phyloP scores from a whole-genome alignment of 2,888 invertebrate species.

The Platypus cylindrus region DNA sequence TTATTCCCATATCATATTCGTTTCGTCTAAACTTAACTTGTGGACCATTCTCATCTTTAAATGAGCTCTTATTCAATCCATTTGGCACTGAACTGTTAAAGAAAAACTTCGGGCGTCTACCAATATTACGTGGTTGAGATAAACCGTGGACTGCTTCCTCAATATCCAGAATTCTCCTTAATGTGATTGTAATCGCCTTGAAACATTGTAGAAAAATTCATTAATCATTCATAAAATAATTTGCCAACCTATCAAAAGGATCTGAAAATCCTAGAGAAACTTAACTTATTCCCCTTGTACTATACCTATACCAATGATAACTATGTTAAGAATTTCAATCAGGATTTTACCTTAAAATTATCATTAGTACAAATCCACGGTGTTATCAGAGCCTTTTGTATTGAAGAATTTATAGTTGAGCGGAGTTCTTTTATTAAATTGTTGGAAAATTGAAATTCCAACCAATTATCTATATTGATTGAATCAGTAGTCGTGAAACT shows the following conservation, averaged over 20 bases:
- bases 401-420: slow-evolving; percentile 18
- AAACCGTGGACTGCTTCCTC: slow-evolving; percentile 61
- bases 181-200: slow-evolving; percentile 33
- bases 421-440: slow-evolving; percentile 20
- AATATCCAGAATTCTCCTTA: slow-evolving; percentile 52
- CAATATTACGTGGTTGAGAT: slow-evolving; percentile 60
- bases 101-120: slow-evolving; percentile 56
- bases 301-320: not conserved
- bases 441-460: slow-evolving; percentile 24
- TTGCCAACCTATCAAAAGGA: not conserved
- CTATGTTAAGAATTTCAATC: not conserved
- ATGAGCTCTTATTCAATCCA: no score
- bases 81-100: no score
- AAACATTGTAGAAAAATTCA: slow-evolving; percentile 1
- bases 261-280: not conserved
- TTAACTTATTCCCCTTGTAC: no score
- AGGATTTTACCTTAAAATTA: slow-evolving; percentile 26
- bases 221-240: not conserved
- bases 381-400: slow-evolving; percentile 41
- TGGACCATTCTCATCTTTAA: no score
- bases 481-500: slow-evolving; percentile 19
- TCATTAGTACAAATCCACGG: slow-evolving; percentile 51
- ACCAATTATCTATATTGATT: slow-evolving; percentile 26
- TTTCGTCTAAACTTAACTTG: no score
- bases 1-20: no score